phyloP scores from a whole-genome alignment of 1,140 invertebrate species.

The Eriocheir sinensis region DNA sequence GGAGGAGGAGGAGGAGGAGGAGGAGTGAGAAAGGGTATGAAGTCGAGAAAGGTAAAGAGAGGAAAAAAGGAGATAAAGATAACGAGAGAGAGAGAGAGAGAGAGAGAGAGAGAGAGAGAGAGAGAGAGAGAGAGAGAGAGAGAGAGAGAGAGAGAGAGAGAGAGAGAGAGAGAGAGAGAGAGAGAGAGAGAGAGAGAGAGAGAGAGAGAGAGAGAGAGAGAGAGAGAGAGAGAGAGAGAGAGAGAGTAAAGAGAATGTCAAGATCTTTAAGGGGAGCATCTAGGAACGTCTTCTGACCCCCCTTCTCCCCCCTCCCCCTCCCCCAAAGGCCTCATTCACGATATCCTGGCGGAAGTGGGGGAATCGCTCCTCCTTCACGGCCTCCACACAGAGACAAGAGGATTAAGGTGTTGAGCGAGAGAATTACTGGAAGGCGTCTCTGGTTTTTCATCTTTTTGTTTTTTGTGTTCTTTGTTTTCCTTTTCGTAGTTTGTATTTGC shows the following conservation, averaged over 20 bases:
- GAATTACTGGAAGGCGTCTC: too few relatives aligned
- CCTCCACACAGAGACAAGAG: too few relatives aligned
- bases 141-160: too few relatives aligned
- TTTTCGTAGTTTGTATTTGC: too few relatives aligned
- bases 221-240: background rate
- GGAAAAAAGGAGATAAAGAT: background rate
- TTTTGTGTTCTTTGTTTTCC: too few relatives aligned
- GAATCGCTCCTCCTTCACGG: too few relatives aligned
- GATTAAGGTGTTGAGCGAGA: too few relatives aligned
- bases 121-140: background rate
- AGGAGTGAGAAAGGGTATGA: background rate
- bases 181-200: too few relatives aligned
- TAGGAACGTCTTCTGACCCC: background rate
- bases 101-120: background rate
- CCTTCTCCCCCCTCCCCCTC: background rate
- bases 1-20: background rate
- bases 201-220: conserved; percentile 17
- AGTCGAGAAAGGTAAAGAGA: background rate
- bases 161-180: too few relatives aligned
- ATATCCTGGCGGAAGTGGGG: too few relatives aligned
- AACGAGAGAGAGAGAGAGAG: background rate
- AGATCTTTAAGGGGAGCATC: background rate
- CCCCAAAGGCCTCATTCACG: background rate
- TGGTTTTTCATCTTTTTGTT: too few relatives aligned
- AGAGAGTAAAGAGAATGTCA: background rate